A percentile compares a stretch with the other conserved stretches of the same genome.
Evolutionary conservation across 2,113 vertebrate species (phyloP).

Genomic region (Electrona antarctica): DNA sequence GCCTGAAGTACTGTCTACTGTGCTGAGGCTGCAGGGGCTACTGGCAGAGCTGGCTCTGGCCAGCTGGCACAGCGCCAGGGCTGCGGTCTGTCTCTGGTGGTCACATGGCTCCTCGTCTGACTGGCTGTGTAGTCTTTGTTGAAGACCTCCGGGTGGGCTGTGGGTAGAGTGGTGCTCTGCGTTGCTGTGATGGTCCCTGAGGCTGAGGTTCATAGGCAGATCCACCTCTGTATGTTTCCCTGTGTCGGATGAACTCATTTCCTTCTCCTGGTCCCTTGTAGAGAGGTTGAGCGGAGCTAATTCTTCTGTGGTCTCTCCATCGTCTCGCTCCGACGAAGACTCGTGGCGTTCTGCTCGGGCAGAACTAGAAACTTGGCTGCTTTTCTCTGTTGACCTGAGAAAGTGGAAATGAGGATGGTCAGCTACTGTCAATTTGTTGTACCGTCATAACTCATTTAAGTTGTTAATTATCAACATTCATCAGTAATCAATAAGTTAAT

Average conservation of each 20-base stretch:
- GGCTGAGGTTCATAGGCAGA: conserved; percentile 89
- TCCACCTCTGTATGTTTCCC: conserved; percentile 69
- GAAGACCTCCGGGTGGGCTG: background rate
- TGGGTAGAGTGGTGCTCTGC: background rate
- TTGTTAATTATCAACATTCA: background rate
- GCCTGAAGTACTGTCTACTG: background rate
- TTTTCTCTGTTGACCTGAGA: conserved; percentile 55
- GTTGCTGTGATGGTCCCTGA: conserved; percentile 77
- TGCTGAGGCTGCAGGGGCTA: conserved; percentile 25
- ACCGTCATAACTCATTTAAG: too few relatives aligned
- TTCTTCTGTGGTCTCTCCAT: conserved; percentile 53
- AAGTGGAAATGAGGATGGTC: background rate
- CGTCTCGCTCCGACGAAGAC: conserved; percentile 30
- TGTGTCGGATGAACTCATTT: conserved; percentile 2
- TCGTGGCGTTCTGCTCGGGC: conserved; percentile 19
- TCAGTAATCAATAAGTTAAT: background rate
- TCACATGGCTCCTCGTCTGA: conserved; percentile 81
- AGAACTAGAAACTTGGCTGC: background rate
- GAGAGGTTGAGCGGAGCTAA: conserved; percentile 91
- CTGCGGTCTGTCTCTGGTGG: conserved; percentile 91
- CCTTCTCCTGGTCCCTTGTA: conserved; percentile 73
- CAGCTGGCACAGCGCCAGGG: conserved; percentile 93
- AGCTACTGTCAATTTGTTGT: background rate
- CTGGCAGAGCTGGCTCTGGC: conserved; percentile 80
- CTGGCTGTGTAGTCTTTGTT: conserved; percentile 17